Evolutionary conservation across 2,113 vertebrate genomes (phyloP).

Genomic region (Salvelinus fontinalis): DNA sequence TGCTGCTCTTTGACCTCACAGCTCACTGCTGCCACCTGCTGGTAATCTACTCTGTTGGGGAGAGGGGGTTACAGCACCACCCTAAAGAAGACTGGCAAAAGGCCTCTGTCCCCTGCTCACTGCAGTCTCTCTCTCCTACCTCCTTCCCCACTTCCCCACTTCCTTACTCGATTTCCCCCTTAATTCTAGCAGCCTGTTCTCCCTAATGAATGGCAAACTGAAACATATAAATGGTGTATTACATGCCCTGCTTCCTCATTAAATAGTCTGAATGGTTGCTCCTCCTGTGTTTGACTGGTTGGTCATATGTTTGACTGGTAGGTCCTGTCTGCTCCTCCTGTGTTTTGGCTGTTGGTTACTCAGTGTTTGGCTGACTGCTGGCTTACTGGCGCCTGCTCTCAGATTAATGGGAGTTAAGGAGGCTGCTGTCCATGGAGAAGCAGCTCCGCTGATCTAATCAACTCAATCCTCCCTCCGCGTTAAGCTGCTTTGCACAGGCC

Average conservation of each 20-base stretch:
- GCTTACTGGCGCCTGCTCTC: neutral
- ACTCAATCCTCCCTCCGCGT: slow-evolving; percentile 62
- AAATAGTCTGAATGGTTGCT: neutral
- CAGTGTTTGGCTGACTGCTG: neutral
- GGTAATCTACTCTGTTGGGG: slow-evolving; percentile 18
- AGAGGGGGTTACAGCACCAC: slow-evolving; percentile 3
- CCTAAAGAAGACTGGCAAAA: neutral
- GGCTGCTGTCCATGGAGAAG: slow-evolving; percentile 57
- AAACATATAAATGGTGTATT: neutral
- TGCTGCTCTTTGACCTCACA: slow-evolving; percentile 1
- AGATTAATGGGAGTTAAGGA: slow-evolving; percentile 65
- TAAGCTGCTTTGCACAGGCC: slow-evolving; percentile 65
- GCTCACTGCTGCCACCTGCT: slow-evolving; percentile 55
- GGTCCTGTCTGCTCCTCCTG: neutral
- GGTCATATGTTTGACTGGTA: neutral
- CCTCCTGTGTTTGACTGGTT: neutral
- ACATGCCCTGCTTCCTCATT: neutral
- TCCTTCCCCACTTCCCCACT: neutral
- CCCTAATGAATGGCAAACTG: neutral
- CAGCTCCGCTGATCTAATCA: slow-evolving; percentile 72
- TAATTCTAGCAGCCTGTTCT: neutral
- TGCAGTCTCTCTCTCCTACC: neutral
- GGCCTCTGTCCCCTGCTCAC: neutral
- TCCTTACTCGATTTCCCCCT: neutral
- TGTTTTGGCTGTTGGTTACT: neutral